These are phyloP conservation scores for Sebastes vulpes DNA, from an alignment of 2,797 vertebrate genomes.

Conservation along the genomic window DNA sequence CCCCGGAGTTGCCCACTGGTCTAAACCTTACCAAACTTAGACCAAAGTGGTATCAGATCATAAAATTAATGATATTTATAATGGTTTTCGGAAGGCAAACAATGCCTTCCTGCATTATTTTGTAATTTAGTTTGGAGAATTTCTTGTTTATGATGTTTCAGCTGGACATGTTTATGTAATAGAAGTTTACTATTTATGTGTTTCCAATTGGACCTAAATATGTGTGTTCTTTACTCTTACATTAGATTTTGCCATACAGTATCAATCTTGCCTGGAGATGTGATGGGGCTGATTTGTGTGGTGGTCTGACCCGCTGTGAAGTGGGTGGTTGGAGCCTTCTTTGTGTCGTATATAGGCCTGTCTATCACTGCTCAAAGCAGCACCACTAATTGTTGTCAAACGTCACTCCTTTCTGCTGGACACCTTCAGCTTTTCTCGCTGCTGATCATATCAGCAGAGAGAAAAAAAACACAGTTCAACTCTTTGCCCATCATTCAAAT, in stretches of 20 bases:
- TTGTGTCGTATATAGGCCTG: conserved; percentile 59
- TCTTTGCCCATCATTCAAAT: conserved; percentile 71
- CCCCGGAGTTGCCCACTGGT: too few species aligned
- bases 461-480: conserved; percentile 49
- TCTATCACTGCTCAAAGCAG: conserved; percentile 73
- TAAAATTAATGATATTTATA: neutral
- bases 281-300: conserved; percentile 57
- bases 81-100: neutral
- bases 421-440: conserved; percentile 35
- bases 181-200: neutral
- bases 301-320: conserved; percentile 58
- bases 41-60: neutral
- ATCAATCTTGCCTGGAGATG: conserved; percentile 39
- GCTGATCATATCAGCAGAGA: conserved; percentile 37
- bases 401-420: conserved; percentile 64
- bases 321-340: conserved; percentile 45
- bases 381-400: conserved; percentile 86
- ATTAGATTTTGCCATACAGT: conserved; percentile 12
- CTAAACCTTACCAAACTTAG: neutral
- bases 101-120: neutral
- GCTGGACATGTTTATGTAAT: neutral
- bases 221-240: conserved; percentile 10
- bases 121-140: neutral
- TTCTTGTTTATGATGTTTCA: conserved; percentile 7
- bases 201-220: conserved; percentile 24